These are phyloP conservation scores for Parotia lawesii DNA, from an alignment of 2,113 vertebrate species.

Conservation along the genomic window DNA sequence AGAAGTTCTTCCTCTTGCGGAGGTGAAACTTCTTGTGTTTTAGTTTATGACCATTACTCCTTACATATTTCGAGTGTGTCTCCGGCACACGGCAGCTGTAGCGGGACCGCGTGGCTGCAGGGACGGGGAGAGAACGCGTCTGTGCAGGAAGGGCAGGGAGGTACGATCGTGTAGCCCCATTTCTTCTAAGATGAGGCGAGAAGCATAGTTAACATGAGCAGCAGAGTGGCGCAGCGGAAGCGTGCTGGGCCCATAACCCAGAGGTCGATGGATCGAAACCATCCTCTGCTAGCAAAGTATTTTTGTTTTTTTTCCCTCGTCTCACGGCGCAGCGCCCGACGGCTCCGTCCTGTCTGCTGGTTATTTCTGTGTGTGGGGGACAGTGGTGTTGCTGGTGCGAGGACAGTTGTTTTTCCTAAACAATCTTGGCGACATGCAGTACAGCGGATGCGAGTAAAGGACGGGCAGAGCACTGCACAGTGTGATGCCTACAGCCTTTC, in stretches of 20 bases:
- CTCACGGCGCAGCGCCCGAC: fast-evolving
- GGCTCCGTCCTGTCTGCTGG: fast-evolving
- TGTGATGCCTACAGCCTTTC: fast-evolving
- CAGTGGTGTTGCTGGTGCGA: fast-evolving
- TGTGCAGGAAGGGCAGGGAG: fast-evolving
- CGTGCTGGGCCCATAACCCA: constrained; percentile 40
- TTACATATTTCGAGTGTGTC: fast-evolving
- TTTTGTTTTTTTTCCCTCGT: fast-evolving
- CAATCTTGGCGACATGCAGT: fast-evolving
- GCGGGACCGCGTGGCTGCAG: not conserved
- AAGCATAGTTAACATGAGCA: fast-evolving
- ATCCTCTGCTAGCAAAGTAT: fast-evolving
- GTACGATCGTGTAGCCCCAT: fast-evolving
- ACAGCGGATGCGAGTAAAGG: fast-evolving
- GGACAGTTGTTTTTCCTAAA: fast-evolving
- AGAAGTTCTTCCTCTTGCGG: not conserved
- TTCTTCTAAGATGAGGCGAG: fast-evolving
- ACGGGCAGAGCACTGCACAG: fast-evolving
- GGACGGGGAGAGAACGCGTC: fast-evolving
- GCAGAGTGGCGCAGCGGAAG: constrained; percentile 45
- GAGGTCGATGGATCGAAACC: constrained; percentile 22
- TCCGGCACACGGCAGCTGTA: not conserved
- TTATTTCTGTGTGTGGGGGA: fast-evolving
- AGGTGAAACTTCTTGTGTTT: not conserved
- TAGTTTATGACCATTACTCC: fast-evolving